These are phyloP conservation scores for Epizoanthus fatuus DNA, from an alignment of 92 coral and sea anemone species.

Conservation along the genomic window DNA sequence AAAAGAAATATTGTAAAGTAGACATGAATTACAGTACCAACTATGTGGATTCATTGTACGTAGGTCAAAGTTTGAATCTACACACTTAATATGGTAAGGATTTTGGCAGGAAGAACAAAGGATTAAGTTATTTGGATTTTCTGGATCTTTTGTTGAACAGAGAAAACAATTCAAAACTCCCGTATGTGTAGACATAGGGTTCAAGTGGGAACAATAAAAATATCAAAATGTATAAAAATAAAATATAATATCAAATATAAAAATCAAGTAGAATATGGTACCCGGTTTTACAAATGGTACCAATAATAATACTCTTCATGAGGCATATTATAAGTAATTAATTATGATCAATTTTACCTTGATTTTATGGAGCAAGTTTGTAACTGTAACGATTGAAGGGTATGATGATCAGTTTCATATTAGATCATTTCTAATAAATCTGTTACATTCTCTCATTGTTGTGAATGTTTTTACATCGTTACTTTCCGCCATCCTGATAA, in stretches of 20 bases:
- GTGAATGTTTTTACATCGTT: not conserved
- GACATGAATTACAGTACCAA: slow-evolving; percentile 38
- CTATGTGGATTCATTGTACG: not conserved
- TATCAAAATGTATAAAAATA: slow-evolving; percentile 1
- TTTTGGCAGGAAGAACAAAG: slow-evolving; percentile 26
- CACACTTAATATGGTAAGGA: slow-evolving; percentile 1
- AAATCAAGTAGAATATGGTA: not conserved
- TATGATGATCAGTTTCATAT: slow-evolving; percentile 13
- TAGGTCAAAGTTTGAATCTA: not conserved
- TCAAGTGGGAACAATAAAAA: not conserved
- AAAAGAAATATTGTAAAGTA: slow-evolving; percentile 11
- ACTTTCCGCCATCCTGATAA: not conserved
- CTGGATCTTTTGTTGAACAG: not conserved
- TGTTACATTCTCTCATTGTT: slow-evolving; percentile 1
- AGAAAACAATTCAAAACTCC: not conserved
- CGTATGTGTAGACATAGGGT: not conserved
- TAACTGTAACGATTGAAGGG: slow-evolving; percentile 6
- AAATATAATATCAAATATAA: slow-evolving; percentile 3
- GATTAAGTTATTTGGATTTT: slow-evolving; percentile 3
- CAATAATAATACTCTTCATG: slow-evolving; percentile 1
- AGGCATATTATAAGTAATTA: not conserved
- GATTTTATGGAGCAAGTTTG: not conserved
- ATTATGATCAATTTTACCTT: not conserved
- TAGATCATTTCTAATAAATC: not conserved
- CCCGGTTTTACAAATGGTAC: slow-evolving; percentile 9